Conservation (phyloP, 1,140 invertebrate genomes). For the Anthonomus grandis region DNA sequence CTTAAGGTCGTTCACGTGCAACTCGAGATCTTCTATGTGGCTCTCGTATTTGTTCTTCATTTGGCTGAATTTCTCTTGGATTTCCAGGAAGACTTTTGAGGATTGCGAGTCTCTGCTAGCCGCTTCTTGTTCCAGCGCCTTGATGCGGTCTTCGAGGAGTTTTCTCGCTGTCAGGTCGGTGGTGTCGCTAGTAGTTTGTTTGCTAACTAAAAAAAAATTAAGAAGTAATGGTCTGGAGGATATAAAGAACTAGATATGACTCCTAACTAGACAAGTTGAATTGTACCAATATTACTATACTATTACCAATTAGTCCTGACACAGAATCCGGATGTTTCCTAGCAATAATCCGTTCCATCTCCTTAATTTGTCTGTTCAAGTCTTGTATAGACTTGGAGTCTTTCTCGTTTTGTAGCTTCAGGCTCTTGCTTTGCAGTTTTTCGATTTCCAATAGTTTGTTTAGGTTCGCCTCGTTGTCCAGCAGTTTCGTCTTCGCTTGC, state of each 20-base stretch:
- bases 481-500: slow-evolving; percentile 51
- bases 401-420: slow-evolving; percentile 64
- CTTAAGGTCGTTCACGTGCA: slow-evolving; percentile 53
- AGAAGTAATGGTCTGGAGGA: neutral
- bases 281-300: neutral
- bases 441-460: slow-evolving; percentile 54
- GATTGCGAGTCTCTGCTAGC: slow-evolving; percentile 64
- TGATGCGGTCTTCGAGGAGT: slow-evolving; percentile 67
- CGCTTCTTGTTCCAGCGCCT: slow-evolving; percentile 63
- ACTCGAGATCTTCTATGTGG: slow-evolving; percentile 69
- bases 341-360: slow-evolving; percentile 75
- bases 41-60: slow-evolving; percentile 71
- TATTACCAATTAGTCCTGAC: slow-evolving; percentile 60
- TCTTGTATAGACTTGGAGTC: slow-evolving; percentile 68
- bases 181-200: slow-evolving; percentile 52
- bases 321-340: slow-evolving; percentile 76
- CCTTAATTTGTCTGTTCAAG: slow-evolving; percentile 72
- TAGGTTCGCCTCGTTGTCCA: slow-evolving; percentile 53
- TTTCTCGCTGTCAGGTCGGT: slow-evolving; percentile 59
- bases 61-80: slow-evolving; percentile 70
- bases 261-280: neutral
- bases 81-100: slow-evolving; percentile 64
- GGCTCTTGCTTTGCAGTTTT: slow-evolving; percentile 58
- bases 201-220: slow-evolving; percentile 51
- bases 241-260: neutral